Conservation (phyloP, 2,797 vertebrate genomes). For the Manis pentadactyla region DNA sequence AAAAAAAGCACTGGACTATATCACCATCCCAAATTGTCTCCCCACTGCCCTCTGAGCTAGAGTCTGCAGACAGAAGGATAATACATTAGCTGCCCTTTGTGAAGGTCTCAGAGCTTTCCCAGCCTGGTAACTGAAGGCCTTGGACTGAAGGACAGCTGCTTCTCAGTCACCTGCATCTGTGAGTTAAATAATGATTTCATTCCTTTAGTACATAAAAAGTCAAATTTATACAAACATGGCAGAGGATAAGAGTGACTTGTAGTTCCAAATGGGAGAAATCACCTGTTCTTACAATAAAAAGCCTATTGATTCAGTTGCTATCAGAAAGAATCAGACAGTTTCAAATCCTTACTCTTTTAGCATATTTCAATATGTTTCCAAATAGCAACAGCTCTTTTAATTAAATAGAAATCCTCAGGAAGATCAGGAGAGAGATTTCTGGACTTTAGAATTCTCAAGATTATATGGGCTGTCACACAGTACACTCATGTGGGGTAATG, state of each 20-base stretch:
- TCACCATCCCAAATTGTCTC: neutral
- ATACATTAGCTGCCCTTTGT: neutral
- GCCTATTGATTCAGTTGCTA: conserved; percentile 95
- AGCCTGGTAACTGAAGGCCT: neutral
- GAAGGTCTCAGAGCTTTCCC: neutral
- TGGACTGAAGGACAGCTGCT: neutral
- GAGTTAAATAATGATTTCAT: conserved; percentile 86
- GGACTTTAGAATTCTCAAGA: conserved; percentile 94
- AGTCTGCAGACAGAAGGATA: neutral
- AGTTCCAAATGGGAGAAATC: conserved; percentile 96
- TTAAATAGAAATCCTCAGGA: conserved; percentile 95
- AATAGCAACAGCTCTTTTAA: conserved; percentile 96
- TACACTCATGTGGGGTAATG: conserved; percentile 95
- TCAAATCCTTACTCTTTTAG: conserved; percentile 96
- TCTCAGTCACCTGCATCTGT: neutral
- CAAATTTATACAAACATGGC: conserved; percentile 94
- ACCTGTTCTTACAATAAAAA: conserved; percentile 97
- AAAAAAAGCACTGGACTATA: neutral
- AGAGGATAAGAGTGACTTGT: conserved; percentile 96
- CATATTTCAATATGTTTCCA: conserved; percentile 96
- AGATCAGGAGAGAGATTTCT: conserved; percentile 94
- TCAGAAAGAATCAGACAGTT: conserved; percentile 97
- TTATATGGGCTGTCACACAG: conserved; percentile 95
- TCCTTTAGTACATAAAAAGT: conserved; percentile 84
- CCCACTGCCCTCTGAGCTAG: too few species aligned